These are phyloP conservation scores for Euwallacea similis DNA, from an alignment of 1,140 invertebrate genomes.

Conservation along the genomic window DNA sequence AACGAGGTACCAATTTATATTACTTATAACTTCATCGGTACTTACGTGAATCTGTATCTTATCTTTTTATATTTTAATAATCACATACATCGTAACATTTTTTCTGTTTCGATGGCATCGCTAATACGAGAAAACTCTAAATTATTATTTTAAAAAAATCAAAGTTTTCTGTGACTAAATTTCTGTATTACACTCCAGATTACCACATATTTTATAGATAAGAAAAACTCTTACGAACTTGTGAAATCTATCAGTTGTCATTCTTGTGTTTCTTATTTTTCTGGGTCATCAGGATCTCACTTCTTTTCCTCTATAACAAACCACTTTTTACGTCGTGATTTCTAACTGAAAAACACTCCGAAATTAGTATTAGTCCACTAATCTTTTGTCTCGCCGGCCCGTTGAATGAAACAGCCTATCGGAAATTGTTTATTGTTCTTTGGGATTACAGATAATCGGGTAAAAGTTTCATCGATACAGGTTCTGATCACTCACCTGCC, in stretches of 20 bases:
- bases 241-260: constrained; percentile 51
- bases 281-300: not conserved
- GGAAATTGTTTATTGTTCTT: constrained; percentile 8
- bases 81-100: too few species aligned
- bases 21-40: too few species aligned
- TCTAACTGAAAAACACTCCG: not conserved
- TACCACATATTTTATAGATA: too few species aligned
- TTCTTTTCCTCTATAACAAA: not conserved
- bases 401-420: not conserved
- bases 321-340: not conserved
- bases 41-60: too few species aligned
- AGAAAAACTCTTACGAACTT: constrained; percentile 43
- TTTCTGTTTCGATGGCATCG: too few species aligned
- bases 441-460: constrained; percentile 1
- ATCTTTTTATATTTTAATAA: too few species aligned
- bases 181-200: too few species aligned
- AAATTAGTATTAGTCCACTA: not conserved
- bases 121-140: too few species aligned
- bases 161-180: too few species aligned
- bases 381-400: not conserved
- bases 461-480: constrained; percentile 17
- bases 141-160: too few species aligned
- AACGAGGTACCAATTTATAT: too few species aligned
- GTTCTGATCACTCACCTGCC: constrained; percentile 21
- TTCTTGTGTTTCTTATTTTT: constrained; percentile 24